A percentile compares a stretch with the other conserved stretches of the same genome.
Evolutionary conservation across 2,113 vertebrate genomes (phyloP).

Genomic region (Oceanites oceanicus): DNA sequence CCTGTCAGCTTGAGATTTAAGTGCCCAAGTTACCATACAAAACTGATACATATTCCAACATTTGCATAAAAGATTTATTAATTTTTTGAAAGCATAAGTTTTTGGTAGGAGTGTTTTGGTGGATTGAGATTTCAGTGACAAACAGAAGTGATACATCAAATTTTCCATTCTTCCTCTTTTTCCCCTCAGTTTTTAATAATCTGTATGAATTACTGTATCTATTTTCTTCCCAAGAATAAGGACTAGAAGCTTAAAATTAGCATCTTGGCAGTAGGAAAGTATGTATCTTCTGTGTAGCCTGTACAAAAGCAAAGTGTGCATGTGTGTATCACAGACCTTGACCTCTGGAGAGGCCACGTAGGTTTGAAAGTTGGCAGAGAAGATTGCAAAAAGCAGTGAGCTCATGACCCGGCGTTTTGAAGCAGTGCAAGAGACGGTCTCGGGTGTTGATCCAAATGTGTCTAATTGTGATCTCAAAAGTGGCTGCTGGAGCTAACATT

Average conservation of each 20-base stretch:
- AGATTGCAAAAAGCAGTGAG: neutral
- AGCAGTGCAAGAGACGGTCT: neutral
- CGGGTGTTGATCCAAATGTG: neutral
- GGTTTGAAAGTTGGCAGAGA: neutral
- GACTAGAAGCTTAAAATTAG: neutral
- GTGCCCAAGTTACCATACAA: neutral
- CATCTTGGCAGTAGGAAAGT: neutral
- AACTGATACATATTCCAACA: neutral
- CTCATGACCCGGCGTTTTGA: neutral
- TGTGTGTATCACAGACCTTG: neutral
- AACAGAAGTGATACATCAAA: neutral
- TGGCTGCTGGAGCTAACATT: neutral
- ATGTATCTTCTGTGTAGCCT: neutral
- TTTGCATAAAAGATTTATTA: neutral
- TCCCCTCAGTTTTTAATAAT: neutral
- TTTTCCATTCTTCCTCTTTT: neutral
- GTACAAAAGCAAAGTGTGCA: neutral
- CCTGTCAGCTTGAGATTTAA: neutral
- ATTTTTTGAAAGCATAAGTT: neutral
- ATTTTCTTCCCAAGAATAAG: neutral
- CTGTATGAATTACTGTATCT: neutral
- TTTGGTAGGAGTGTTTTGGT: neutral
- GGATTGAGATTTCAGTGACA: neutral
- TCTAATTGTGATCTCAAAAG: neutral
- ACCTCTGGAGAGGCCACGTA: neutral